These are phyloP conservation scores for Dallia pectoralis DNA, from an alignment of 2,797 vertebrate species.

Conservation along the genomic window DNA sequence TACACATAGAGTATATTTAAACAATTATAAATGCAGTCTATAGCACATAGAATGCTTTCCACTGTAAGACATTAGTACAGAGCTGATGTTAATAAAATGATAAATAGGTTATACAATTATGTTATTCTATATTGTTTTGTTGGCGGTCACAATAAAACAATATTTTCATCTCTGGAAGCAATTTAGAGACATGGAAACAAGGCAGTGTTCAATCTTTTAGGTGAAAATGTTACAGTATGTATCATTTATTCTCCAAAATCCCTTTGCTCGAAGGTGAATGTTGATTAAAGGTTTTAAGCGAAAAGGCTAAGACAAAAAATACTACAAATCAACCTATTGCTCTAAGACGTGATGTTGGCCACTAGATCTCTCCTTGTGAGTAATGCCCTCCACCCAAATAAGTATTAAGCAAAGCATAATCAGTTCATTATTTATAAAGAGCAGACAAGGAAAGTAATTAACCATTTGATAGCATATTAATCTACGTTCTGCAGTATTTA, in stretches of 20 bases:
- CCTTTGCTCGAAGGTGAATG: constrained; percentile 17
- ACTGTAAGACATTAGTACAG: too few species aligned
- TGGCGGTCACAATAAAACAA: too few species aligned
- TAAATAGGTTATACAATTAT: too few species aligned
- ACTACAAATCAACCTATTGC: constrained; percentile 34
- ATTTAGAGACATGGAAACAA: background rate
- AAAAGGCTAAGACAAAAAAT: constrained; percentile 14
- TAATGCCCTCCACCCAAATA: constrained; percentile 29
- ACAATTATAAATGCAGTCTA: too few species aligned
- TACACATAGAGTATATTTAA: too few species aligned
- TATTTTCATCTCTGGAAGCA: background rate
- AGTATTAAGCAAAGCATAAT: constrained; percentile 43
- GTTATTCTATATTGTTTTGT: too few species aligned
- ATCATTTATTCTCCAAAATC: constrained; percentile 15
- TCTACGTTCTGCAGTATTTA: constrained; percentile 54
- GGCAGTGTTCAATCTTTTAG: background rate
- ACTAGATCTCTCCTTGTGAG: constrained; percentile 36
- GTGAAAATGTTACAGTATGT: constrained; percentile 9
- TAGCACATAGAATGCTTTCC: too few species aligned
- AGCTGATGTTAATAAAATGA: too few species aligned
- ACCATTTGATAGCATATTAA: constrained; percentile 58
- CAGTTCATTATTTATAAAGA: constrained; percentile 50
- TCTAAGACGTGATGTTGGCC: constrained; percentile 33
- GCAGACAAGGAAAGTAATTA: constrained; percentile 59
- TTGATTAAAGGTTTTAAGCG: constrained; percentile 23